These are phyloP conservation scores for Plumapathes pennacea DNA, from an alignment of 92 coral and sea anemone species.

Conservation along the genomic window DNA sequence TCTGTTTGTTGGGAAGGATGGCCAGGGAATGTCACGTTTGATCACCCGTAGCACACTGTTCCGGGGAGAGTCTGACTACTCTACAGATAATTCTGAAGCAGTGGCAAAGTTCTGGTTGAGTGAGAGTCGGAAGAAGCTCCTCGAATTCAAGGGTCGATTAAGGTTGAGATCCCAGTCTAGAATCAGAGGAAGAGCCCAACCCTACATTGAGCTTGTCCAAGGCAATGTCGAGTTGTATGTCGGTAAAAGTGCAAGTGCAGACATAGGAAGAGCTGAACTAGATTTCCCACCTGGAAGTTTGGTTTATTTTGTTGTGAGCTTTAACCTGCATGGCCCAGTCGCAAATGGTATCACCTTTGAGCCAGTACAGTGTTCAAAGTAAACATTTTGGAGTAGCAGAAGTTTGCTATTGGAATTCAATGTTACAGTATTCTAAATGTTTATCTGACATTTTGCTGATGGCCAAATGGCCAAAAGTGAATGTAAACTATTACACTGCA, in stretches of 20 bases:
- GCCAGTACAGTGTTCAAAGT: constrained; percentile 16
- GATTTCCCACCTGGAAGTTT: constrained; percentile 61
- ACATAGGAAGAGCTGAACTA: constrained; percentile 66
- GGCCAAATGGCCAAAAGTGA: too few species aligned
- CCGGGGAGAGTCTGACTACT: constrained; percentile 61
- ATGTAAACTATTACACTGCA: too few species aligned
- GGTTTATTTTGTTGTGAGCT: constrained; percentile 88
- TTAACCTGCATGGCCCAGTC: constrained; percentile 71
- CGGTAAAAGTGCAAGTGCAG: constrained; percentile 74
- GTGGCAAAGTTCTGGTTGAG: constrained; percentile 50
- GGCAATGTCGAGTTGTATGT: constrained; percentile 82
- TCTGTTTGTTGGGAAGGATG: constrained; percentile 58
- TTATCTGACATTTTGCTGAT: too few species aligned
- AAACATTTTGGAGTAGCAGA: not conserved
- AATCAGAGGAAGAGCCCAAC: constrained; percentile 24
- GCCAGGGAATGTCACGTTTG: constrained; percentile 80
- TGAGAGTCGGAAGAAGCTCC: constrained; percentile 60
- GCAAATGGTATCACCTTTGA: constrained; percentile 85
- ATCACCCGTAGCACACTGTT: constrained; percentile 51
- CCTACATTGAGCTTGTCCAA: constrained; percentile 68
- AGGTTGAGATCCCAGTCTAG: constrained; percentile 36
- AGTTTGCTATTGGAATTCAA: too few species aligned
- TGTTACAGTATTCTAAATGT: too few species aligned
- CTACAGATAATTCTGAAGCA: constrained; percentile 33
- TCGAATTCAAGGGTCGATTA: constrained; percentile 77